These are phyloP conservation scores for Typhlichthys eigenmanni DNA, from an alignment of 2,797 vertebrate genomes.

Conservation along the genomic window DNA sequence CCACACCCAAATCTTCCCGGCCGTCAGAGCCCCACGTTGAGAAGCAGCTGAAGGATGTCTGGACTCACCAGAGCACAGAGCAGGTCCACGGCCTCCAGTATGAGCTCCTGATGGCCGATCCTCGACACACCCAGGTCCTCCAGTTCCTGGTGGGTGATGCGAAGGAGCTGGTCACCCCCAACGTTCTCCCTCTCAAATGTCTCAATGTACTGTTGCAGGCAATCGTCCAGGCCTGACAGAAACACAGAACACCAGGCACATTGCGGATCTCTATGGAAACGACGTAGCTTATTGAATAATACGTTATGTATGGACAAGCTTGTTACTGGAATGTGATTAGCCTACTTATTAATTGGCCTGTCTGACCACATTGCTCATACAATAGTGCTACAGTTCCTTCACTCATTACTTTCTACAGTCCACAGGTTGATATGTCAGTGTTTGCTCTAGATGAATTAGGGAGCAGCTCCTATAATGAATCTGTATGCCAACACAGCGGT, in stretches of 20 bases:
- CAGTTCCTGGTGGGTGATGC: constrained; percentile 97
- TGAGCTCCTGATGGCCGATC: constrained; percentile 98
- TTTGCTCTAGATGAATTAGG: too few species aligned
- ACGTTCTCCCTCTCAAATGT: constrained; percentile 98
- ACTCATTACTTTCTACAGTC: too few species aligned
- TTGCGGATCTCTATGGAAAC: constrained; percentile 11
- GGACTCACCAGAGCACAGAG: constrained; percentile 94
- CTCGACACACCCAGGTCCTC: constrained; percentile 96
- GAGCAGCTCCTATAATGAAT: too few species aligned
- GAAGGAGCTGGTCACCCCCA: constrained; percentile 93
- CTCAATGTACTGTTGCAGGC: constrained; percentile 96
- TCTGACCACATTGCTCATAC: too few species aligned
- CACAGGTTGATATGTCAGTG: too few species aligned
- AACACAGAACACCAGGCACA: constrained; percentile 16
- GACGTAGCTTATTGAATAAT: constrained; percentile 5
- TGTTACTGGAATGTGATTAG: background rate
- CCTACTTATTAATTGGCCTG: background rate
- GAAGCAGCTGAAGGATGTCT: constrained; percentile 31
- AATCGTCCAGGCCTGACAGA: constrained; percentile 92
- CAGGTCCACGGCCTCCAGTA: constrained; percentile 96
- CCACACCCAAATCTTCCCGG: too few species aligned
- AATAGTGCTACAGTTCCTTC: too few species aligned
- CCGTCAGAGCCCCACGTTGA: constrained; percentile 2
- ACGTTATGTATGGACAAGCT: background rate
- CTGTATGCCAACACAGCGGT: too few species aligned